Conservation (phyloP, 2,113 vertebrate genomes). For the Chaetodon auriga region DNA sequence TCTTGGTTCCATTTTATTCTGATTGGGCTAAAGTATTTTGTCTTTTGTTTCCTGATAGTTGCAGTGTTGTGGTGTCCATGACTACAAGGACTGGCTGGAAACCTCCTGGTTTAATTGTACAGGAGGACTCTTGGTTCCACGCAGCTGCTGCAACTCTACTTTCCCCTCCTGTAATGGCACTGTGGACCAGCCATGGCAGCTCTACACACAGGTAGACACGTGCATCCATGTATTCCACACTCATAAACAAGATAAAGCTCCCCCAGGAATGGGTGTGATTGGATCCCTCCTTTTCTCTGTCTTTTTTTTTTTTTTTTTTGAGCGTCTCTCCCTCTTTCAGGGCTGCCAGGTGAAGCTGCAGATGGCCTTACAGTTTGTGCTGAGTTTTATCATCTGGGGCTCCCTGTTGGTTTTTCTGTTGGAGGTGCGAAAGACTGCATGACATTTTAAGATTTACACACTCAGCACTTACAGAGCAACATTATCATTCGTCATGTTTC, state of each 20-base stretch:
- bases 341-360: conserved; percentile 73
- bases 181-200: conserved; percentile 48
- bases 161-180: conserved; percentile 69
- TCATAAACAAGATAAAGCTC: neutral
- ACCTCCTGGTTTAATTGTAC: conserved; percentile 74
- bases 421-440: conserved; percentile 56
- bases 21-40: neutral
- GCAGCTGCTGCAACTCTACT: conserved; percentile 76
- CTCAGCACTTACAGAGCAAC: neutral
- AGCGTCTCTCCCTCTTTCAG: conserved; percentile 47
- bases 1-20: neutral
- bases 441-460: neutral
- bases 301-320: neutral
- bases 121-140: conserved; percentile 58
- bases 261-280: neutral
- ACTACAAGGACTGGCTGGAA: conserved; percentile 75
- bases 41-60: conserved; percentile 48
- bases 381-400: conserved; percentile 51
- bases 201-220: conserved; percentile 68
- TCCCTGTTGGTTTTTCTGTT: conserved; percentile 50
- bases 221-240: neutral
- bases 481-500: neutral
- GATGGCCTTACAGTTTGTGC: conserved; percentile 49
- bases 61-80: conserved; percentile 75
- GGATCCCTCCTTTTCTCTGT: neutral